Evolutionary conservation across 2,113 vertebrate genomes (phyloP).

Genomic region (Calypte anna): DNA sequence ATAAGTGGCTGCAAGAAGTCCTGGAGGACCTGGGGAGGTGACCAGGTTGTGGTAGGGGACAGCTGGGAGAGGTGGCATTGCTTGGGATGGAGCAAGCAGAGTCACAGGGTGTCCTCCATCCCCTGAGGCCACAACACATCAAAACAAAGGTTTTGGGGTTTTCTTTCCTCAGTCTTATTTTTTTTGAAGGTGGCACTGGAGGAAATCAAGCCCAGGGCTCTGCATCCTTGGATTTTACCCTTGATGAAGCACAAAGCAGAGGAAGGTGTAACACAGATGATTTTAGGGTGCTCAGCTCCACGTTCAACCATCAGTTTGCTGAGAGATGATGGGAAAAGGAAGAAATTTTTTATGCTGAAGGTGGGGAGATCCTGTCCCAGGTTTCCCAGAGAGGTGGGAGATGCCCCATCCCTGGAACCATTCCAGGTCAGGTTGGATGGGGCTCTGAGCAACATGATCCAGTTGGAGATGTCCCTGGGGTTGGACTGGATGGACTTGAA

Average conservation of each 20-base stretch:
- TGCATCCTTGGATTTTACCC: not conserved
- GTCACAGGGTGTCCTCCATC: not conserved
- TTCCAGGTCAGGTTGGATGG: too few species aligned
- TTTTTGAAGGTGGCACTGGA: not conserved
- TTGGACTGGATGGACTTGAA: too few species aligned
- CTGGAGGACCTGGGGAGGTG: not conserved
- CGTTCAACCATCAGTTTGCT: not conserved
- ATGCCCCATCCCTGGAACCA: too few species aligned
- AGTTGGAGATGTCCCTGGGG: too few species aligned
- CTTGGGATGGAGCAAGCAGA: not conserved
- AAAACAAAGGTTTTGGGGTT: not conserved
- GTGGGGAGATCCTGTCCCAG: too few species aligned
- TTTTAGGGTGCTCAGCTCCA: not conserved
- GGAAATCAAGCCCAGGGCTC: not conserved
- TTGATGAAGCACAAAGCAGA: not conserved
- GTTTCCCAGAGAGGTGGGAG: too few species aligned
- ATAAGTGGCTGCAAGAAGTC: not conserved
- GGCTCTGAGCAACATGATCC: too few species aligned
- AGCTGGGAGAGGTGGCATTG: not conserved
- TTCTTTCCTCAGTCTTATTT: not conserved
- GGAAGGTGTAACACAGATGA: not conserved
- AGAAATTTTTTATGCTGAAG: too few species aligned
- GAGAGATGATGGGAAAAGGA: not conserved
- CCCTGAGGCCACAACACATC: not conserved
- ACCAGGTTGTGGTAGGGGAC: rapidly evolving